A percentile compares a stretch with the other conserved stretches of the same genome.
Conservation (phyloP, 2,113 vertebrate genomes). For the Myotis lucifugus region DNA sequence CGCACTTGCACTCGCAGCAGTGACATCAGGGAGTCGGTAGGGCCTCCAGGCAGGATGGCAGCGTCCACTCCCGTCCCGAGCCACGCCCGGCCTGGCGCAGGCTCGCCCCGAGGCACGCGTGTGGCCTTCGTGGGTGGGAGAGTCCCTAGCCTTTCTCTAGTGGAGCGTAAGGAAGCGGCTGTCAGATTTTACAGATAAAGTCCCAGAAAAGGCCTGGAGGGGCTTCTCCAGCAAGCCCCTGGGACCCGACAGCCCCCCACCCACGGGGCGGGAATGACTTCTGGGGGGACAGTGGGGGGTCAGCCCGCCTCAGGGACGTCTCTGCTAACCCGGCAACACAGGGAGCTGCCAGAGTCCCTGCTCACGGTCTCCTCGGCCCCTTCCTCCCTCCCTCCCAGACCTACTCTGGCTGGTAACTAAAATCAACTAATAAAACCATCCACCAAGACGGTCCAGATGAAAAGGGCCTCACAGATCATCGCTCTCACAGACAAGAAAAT, state of each 20-base stretch:
- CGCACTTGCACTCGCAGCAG: not conserved
- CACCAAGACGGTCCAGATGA: not conserved
- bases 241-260: not conserved
- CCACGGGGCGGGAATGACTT: not conserved
- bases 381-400: not conserved
- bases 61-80: not conserved
- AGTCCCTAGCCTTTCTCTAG: no score
- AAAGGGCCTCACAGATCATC: not conserved
- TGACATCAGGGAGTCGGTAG: not conserved
- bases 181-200: not conserved
- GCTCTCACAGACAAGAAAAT: not conserved
- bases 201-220: not conserved
- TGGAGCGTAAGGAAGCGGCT: not conserved
- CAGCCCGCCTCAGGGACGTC: not conserved
- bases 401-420: not conserved
- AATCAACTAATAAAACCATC: not conserved
- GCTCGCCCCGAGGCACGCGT: not conserved
- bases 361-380: rapidly evolving
- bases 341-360: not conserved
- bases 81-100: rapidly evolving
- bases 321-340: not conserved
- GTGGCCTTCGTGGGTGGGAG: rapidly evolving
- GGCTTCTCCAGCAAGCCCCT: not conserved
- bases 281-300: no score
- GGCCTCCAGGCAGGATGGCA: not conserved